Conservation (phyloP, 92 coral and sea anemone genomes). For the Zoanthus sociatus region DNA sequence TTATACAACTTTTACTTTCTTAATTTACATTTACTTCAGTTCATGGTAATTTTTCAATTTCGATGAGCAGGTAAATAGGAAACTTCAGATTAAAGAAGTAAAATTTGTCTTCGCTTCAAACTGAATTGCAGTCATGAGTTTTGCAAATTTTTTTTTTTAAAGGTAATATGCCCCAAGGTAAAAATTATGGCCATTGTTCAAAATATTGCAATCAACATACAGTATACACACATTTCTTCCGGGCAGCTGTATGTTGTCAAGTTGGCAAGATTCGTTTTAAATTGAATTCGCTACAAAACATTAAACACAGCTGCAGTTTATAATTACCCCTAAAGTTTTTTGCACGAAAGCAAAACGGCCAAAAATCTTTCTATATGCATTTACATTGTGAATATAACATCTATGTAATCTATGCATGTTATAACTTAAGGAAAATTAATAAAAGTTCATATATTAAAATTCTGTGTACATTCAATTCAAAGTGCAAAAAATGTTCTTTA, state of each 20-base stretch:
- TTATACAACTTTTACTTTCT: neutral
- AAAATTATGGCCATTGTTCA: neutral
- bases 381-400: neutral
- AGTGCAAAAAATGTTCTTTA: too few relatives aligned
- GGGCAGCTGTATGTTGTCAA: neutral
- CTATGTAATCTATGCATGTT: neutral
- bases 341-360: slow-evolving; percentile 3
- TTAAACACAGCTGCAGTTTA: neutral
- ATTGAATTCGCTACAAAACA: neutral
- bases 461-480: neutral
- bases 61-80: neutral
- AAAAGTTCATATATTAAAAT: neutral
- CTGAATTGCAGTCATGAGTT: neutral
- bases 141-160: neutral
- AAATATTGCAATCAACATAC: neutral
- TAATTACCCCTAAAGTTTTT: neutral
- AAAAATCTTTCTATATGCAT: neutral
- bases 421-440: neutral
- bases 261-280: neutral
- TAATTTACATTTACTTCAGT: too few relatives aligned
- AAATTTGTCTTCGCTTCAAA: neutral
- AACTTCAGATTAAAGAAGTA: neutral
- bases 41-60: neutral
- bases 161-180: neutral
- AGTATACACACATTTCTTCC: neutral